These are phyloP conservation scores for Bettongia penicillata DNA, from an alignment of 2,113 vertebrate genomes.

Conservation along the genomic window DNA sequence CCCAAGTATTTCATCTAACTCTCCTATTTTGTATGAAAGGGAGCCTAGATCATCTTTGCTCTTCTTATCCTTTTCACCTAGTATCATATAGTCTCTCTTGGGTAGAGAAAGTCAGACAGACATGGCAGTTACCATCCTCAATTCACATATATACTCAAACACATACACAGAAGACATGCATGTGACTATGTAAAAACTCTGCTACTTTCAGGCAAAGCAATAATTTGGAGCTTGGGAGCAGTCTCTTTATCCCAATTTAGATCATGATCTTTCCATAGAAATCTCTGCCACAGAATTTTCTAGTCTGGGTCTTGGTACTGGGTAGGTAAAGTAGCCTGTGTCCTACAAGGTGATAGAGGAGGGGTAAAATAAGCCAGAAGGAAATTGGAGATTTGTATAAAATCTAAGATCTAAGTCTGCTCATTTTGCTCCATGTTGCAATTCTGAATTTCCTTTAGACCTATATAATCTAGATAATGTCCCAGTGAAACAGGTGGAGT, in stretches of 20 bases:
- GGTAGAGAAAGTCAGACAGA: too few relatives aligned
- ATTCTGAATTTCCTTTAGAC: not conserved
- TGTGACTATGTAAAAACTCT: not conserved
- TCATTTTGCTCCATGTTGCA: not conserved
- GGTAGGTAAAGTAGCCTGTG: not conserved
- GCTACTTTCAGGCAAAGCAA: not conserved
- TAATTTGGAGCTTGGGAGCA: not conserved
- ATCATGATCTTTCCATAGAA: not conserved
- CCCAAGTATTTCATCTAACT: not conserved
- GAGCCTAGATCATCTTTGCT: not conserved
- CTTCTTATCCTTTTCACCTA: not conserved
- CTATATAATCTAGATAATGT: not conserved
- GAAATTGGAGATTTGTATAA: not conserved
- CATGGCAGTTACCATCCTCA: not conserved
- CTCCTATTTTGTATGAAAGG: not conserved
- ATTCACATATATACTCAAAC: not conserved
- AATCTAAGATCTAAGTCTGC: not conserved
- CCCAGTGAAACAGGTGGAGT: not conserved
- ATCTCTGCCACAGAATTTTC: not conserved
- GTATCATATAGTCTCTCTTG: not conserved
- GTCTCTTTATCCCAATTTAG: not conserved
- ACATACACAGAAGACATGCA: not conserved
- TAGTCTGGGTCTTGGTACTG: not conserved
- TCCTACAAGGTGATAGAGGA: not conserved
- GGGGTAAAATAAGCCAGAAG: not conserved